Percentiles rank a stretch among this genome's conserved stretches.
Evolutionary conservation across 2,888 invertebrate genomes (phyloP).

Genomic region (Lithosia quadra): DNA sequence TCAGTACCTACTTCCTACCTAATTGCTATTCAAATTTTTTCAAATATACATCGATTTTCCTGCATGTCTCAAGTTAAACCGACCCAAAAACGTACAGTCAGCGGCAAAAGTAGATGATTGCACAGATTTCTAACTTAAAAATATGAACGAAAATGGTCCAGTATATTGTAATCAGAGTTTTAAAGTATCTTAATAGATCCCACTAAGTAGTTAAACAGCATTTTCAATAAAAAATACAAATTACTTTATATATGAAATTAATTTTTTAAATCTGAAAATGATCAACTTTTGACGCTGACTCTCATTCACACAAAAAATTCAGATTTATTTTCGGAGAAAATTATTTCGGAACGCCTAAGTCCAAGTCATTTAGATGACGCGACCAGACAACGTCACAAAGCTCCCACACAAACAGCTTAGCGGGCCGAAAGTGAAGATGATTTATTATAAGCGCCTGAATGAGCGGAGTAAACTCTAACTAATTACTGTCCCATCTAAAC

Average conservation of each 20-base stretch:
- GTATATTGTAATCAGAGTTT: no score
- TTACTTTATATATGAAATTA: no score
- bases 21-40: no score
- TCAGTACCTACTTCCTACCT: background rate
- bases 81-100: background rate
- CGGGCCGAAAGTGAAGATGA: slow-evolving; percentile 32
- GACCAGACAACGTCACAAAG: slow-evolving; percentile 31
- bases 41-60: background rate
- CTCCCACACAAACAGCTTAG: slow-evolving; percentile 34
- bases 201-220: no score
- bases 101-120: no score
- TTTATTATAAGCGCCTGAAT: slow-evolving; percentile 33
- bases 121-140: no score
- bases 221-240: no score
- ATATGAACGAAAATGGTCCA: no score
- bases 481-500: slow-evolving; percentile 23
- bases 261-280: no score
- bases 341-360: slow-evolving; percentile 29
- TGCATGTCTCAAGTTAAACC: background rate
- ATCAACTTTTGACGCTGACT: no score
- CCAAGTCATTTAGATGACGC: slow-evolving; percentile 36
- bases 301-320: background rate
- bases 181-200: no score
- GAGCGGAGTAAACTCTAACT: slow-evolving; percentile 22
- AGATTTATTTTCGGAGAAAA: background rate